These are phyloP conservation scores for Crocuta crocuta DNA, from an alignment of 2,113 vertebrate species.

Conservation along the genomic window DNA sequence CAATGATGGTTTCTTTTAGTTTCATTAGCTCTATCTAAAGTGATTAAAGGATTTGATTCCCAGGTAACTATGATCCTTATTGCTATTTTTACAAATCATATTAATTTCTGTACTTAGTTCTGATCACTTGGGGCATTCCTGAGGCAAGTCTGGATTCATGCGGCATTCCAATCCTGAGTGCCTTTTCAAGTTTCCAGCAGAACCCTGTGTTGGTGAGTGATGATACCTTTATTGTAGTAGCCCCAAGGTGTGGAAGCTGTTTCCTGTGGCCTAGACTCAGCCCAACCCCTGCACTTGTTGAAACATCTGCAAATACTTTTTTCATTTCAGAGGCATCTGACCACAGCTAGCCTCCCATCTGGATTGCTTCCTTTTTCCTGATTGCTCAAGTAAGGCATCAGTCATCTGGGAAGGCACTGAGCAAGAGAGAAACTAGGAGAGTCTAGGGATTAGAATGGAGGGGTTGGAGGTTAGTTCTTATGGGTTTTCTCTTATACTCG, in stretches of 20 bases:
- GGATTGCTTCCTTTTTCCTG: conserved; percentile 72
- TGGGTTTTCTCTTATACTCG: neutral
- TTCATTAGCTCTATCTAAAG: conserved; percentile 70
- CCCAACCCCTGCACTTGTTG: conserved; percentile 54
- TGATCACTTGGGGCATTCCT: conserved; percentile 67
- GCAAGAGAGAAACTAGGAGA: neutral
- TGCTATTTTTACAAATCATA: conserved; percentile 71
- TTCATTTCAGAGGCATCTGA: conserved; percentile 72
- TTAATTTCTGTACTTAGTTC: conserved; percentile 66
- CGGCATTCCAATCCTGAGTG: conserved; percentile 64
- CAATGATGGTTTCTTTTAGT: conserved; percentile 69
- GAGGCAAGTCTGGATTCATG: conserved; percentile 75
- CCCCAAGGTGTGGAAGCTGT: conserved; percentile 78
- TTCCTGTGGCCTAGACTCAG: conserved; percentile 64
- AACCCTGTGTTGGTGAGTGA: conserved; percentile 62
- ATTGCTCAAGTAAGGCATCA: conserved; percentile 29
- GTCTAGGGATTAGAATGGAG: conserved; percentile 37
- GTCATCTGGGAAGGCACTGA: conserved; percentile 9
- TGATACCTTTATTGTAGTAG: conserved; percentile 67
- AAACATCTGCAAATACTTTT: conserved; percentile 79
- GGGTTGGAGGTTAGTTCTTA: neutral
- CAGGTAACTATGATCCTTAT: conserved; percentile 61
- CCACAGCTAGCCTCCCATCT: conserved; percentile 63
- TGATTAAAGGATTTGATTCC: conserved; percentile 75
- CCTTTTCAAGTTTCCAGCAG: conserved; percentile 70